Conservation (phyloP, 2,888 invertebrate genomes). For the Diploptera punctata region DNA sequence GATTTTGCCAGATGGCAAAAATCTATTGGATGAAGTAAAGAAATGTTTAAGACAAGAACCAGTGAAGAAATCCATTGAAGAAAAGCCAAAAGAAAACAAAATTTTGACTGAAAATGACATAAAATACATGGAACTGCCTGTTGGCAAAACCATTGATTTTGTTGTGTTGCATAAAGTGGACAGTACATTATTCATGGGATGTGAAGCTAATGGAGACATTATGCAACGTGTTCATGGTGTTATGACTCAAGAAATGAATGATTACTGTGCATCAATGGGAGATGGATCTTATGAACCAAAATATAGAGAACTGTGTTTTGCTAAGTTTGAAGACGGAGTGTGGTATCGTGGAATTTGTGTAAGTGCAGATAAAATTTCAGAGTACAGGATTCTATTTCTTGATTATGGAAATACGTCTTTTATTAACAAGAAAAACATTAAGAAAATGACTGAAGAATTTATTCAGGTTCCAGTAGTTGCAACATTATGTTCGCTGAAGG, state of each 20-base stretch:
- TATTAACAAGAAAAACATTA: background rate
- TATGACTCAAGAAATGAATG: background rate
- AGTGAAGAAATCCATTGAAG: too few relatives aligned
- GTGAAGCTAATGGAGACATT: background rate
- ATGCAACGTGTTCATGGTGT: background rate
- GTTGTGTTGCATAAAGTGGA: background rate
- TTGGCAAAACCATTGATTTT: background rate
- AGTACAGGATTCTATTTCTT: background rate
- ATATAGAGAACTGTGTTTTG: background rate
- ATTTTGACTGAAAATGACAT: too few relatives aligned
- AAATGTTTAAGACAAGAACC: too few relatives aligned
- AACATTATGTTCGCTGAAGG: too few relatives aligned
- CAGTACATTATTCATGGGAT: background rate
- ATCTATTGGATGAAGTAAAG: too few relatives aligned
- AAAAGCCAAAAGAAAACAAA: too few relatives aligned
- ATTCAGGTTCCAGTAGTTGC: constrained; percentile 7
- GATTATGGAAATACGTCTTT: constrained; percentile 8
- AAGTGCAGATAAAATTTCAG: background rate
- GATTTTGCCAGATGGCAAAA: background rate
- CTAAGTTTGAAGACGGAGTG: background rate
- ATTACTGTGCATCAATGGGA: background rate
- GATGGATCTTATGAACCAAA: background rate
- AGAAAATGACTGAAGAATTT: background rate
- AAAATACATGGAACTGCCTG: background rate
- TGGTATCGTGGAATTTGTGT: constrained; percentile 17